Evolutionary conservation across 2,113 vertebrate species (phyloP).

Genomic region (Cariama cristata): DNA sequence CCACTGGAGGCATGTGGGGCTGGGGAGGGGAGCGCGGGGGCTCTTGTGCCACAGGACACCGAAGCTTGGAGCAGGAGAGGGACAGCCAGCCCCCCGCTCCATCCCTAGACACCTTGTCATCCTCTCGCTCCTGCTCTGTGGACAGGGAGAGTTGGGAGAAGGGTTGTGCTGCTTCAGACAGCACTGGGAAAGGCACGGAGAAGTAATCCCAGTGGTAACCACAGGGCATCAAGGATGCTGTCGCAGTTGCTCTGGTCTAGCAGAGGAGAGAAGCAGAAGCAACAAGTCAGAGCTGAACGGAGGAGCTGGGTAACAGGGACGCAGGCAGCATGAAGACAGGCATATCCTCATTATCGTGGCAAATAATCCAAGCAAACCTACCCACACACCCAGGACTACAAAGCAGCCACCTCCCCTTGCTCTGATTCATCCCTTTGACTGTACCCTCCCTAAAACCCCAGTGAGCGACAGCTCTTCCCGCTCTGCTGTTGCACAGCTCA

Average conservation of each 20-base stretch:
- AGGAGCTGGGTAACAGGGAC: not conserved
- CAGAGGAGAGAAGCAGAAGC: not conserved
- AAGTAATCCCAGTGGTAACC: not conserved
- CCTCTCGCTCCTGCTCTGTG: not conserved
- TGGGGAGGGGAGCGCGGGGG: not conserved
- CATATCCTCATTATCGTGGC: accelerated
- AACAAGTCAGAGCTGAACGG: not conserved
- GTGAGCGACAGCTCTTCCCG: accelerated
- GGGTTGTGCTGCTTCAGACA: accelerated
- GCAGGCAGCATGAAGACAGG: not conserved
- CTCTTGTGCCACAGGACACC: accelerated
- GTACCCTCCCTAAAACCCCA: not conserved
- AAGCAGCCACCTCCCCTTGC: not conserved
- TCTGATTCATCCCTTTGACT: accelerated
- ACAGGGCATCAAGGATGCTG: not conserved
- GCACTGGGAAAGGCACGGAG: accelerated
- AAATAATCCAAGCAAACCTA: not conserved
- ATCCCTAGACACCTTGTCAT: not conserved
- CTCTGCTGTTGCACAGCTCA: accelerated
- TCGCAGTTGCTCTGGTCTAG: not conserved
- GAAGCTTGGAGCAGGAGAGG: not conserved
- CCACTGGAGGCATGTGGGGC: not conserved
- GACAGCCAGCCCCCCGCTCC: not conserved
- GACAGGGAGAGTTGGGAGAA: not conserved
- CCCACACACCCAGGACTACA: not conserved